A percentile compares a stretch with the other conserved stretches of the same genome.
Conservation (phyloP, 2,888 invertebrate genomes). For the Lamellibrachia columna region DNA sequence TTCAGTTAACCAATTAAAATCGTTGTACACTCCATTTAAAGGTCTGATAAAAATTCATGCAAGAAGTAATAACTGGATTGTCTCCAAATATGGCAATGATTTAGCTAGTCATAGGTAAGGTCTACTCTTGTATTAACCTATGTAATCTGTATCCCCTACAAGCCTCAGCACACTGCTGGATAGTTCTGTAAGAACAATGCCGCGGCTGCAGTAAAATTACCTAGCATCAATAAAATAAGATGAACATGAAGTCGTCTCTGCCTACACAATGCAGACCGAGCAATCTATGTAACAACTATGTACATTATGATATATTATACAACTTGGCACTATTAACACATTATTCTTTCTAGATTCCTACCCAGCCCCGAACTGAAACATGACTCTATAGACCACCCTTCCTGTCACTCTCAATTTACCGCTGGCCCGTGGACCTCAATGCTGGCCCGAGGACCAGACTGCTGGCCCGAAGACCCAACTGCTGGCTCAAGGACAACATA, state of each 20-base stretch:
- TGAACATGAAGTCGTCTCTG: neutral
- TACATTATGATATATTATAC: neutral
- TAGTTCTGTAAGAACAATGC: neutral
- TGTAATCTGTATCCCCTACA: neutral
- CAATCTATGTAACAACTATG: neutral
- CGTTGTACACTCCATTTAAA: neutral
- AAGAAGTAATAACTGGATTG: neutral
- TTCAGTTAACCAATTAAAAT: no score
- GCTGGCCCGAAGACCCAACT: no score
- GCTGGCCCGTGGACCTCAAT: no score
- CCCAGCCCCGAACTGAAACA: neutral
- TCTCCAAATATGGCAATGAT: neutral
- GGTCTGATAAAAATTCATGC: neutral
- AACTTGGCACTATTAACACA: neutral
- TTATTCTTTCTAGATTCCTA: neutral
- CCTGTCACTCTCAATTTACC: no score
- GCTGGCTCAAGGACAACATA: no score
- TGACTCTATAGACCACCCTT: neutral
- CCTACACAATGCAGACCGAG: neutral
- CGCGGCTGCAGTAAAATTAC: neutral
- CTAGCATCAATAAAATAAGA: neutral
- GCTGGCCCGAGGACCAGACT: no score
- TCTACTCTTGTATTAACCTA: neutral
- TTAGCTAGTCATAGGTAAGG: neutral
- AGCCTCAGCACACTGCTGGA: neutral